Evolutionary conservation across 1,140 invertebrate species (phyloP), one percentile per base, ranked within the genome.

Genomic region (Orius insidiosus): DNA sequence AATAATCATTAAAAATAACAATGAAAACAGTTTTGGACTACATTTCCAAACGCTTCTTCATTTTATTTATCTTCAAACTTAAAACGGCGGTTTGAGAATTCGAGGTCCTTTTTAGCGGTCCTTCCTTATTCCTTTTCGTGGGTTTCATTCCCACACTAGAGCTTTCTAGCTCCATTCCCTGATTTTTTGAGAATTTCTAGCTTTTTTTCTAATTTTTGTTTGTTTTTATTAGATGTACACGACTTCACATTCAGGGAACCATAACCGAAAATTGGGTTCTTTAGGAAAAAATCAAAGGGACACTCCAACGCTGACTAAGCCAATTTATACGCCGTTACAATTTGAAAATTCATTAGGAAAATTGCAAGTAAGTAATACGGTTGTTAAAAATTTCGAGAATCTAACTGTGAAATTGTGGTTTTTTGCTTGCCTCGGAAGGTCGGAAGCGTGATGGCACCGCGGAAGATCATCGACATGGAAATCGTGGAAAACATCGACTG

Each of bases 261-360:
- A 46, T 34, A 37, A 38, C n/a, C n/a, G 48, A 13, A 46, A 46
- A 30, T 11, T 35, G 6, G 41, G 41, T 19, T 30, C 24, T 31
- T 43, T 30, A n/a, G 11, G 46, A 2, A 48, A 48, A 13, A 30
- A 41, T 37, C 9, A 24, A 8, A 37, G 41, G 19, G 44, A 46
- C 15, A 33, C 24, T 11, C 36, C 31, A 24, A 16, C 44, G 7
- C 11, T 33, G 8, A 46, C 30, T 34, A 50, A 53, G 19, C 46
- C 45, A 39, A 49, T 43, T 8, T 56, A 56, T 32, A 52, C 51
- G 6, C 55, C 53, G 39, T 39, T 55, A 11, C 55, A 56, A 24
- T 55, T 55, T 48, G 55, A 56, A 53, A 56, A 56, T 40, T 56
- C 55, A 8, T 39, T 56, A 19, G 55, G 55, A 15, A 54, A 53